Evolutionary conservation across 2,888 invertebrate species (phyloP).

Genomic region (Plagodis pulveraria): DNA sequence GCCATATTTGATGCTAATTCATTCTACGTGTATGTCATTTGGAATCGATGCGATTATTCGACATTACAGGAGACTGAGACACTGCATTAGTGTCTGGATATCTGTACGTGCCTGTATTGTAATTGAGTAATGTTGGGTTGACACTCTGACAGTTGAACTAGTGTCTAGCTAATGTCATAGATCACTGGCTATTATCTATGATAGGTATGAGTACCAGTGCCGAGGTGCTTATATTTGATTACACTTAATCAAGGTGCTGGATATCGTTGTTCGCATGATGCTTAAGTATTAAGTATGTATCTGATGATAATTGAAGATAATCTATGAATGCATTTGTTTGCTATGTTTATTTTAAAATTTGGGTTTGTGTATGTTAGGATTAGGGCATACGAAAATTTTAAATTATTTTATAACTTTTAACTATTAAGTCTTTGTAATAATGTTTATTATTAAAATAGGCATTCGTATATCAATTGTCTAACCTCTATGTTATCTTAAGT

Average conservation of each 20-base stretch:
- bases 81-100: conserved; percentile 27
- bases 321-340: too few relatives aligned
- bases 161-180: conserved; percentile 52
- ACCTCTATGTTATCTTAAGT: too few relatives aligned
- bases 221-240: conserved; percentile 29
- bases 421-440: too few relatives aligned
- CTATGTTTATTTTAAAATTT: too few relatives aligned
- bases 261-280: conserved; percentile 10
- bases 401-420: too few relatives aligned
- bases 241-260: conserved; percentile 25
- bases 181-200: conserved; percentile 56
- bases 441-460: too few relatives aligned
- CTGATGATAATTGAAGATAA: too few relatives aligned
- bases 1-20: conserved; percentile 54
- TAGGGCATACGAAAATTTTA: too few relatives aligned
- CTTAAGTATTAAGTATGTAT: too few relatives aligned
- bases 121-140: conserved; percentile 60
- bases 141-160: conserved; percentile 51
- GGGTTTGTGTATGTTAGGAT: too few relatives aligned
- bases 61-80: conserved; percentile 43
- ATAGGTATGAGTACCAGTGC: conserved; percentile 19
- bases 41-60: conserved; percentile 57
- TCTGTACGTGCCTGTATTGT: conserved; percentile 39
- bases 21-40: conserved; percentile 51
- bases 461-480: too few relatives aligned